A percentile compares a stretch with the other conserved stretches of the same genome.
Conservation (phyloP, 2,113 vertebrate species). For the western clawed frog (Xenopus tropicalis) region UCB_Xtro_10.0 CM004446.2:132037001-132037500, state of each 20-base stretch:
- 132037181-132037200: not conserved
- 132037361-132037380: conserved; percentile 13
- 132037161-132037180: not conserved
- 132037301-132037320: conserved; percentile 15
- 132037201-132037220: not conserved
- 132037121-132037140: not conserved
- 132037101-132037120: no score
- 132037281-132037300: conserved; percentile 12
- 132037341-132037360: conserved; percentile 2
- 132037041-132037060: no score
- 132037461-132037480: not conserved
- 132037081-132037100: no score
- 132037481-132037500: conserved; percentile 7
- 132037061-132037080: no score
- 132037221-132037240: not conserved
- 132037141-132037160: not conserved
- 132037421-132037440: conserved; percentile 29
- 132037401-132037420: not conserved
- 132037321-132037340: not conserved
- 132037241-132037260: not conserved
- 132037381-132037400: not conserved
- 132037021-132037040: no score
- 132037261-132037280: conserved; percentile 6
- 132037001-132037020: no score
- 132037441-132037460: not conserved